A percentile compares a stretch with the other conserved stretches of the same genome.
Evolutionary conservation across 1,140 invertebrate species (phyloP).

Genomic region (Drosophila navojoa): DNA sequence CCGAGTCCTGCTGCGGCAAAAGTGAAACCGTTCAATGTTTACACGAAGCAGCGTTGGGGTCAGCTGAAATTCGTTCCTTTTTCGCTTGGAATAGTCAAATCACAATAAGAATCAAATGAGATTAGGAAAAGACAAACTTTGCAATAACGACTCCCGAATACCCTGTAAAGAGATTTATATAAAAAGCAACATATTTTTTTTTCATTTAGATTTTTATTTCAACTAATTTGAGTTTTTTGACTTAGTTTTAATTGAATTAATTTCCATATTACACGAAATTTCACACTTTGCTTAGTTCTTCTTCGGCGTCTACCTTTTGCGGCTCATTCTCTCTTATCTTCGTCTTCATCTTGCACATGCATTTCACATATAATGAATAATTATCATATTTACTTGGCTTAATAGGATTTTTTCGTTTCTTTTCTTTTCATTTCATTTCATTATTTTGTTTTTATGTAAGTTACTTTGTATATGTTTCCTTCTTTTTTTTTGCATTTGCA

Average conservation of each 20-base stretch:
- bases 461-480: constrained; percentile 7
- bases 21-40: constrained; percentile 23
- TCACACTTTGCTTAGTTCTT: constrained; percentile 56
- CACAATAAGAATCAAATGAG: too few species aligned
- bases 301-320: constrained; percentile 2
- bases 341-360: constrained; percentile 17
- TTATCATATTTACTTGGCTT: constrained; percentile 77
- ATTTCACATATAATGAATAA: constrained; percentile 45
- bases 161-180: neutral
- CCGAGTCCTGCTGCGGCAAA: constrained; percentile 19
- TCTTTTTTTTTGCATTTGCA: constrained; percentile 25
- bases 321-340: constrained; percentile 17
- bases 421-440: constrained; percentile 33
- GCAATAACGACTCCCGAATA: neutral
- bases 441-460: constrained; percentile 29
- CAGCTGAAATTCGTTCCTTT: neutral
- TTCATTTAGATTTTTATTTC: constrained; percentile 64
- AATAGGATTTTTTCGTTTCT: constrained; percentile 76
- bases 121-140: too few species aligned
- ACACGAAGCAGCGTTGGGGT: neutral
- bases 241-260: constrained; percentile 57
- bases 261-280: constrained; percentile 56
- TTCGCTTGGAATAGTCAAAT: too few species aligned
- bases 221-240: constrained; percentile 73
- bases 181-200: neutral